Conservation (phyloP, 1,140 invertebrate species). For the Plectrocnemia conspersa region DNA sequence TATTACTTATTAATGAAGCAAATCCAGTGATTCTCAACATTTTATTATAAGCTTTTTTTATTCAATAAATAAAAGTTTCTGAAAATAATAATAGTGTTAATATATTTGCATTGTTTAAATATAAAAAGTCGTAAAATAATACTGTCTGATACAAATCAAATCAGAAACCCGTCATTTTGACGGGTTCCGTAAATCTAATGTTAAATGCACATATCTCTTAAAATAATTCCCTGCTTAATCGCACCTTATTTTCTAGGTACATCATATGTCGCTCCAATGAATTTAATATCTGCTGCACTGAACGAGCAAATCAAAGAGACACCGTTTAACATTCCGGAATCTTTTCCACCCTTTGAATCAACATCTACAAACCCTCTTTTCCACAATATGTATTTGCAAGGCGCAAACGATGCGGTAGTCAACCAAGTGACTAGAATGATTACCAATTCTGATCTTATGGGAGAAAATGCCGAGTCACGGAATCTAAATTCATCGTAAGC, state of each 20-base stretch:
- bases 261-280: slow-evolving; percentile 59
- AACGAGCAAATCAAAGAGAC: slow-evolving; percentile 61
- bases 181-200: too few relatives aligned
- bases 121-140: too few relatives aligned
- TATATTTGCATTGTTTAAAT: too few relatives aligned
- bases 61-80: too few relatives aligned
- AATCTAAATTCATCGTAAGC: slow-evolving; percentile 13
- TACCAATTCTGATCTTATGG: slow-evolving; percentile 19
- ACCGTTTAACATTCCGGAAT: slow-evolving; percentile 41
- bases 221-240: too few relatives aligned
- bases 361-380: slow-evolving; percentile 37
- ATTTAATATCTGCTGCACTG: slow-evolving; percentile 64
- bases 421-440: slow-evolving; percentile 27
- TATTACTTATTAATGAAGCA: too few relatives aligned
- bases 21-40: too few relatives aligned
- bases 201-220: too few relatives aligned
- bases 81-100: too few relatives aligned
- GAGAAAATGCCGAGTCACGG: slow-evolving; percentile 14
- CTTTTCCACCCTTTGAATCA: slow-evolving; percentile 37
- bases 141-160: too few relatives aligned
- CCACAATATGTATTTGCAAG: neutral
- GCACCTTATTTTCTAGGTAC: slow-evolving; percentile 38
- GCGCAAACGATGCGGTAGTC: slow-evolving; percentile 16
- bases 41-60: too few relatives aligned
- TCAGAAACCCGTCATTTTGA: too few relatives aligned